Evolutionary conservation across 2,888 invertebrate genomes (phyloP), one percentile per base, ranked within the genome.

Genomic region (Byasa hedistus): DNA sequence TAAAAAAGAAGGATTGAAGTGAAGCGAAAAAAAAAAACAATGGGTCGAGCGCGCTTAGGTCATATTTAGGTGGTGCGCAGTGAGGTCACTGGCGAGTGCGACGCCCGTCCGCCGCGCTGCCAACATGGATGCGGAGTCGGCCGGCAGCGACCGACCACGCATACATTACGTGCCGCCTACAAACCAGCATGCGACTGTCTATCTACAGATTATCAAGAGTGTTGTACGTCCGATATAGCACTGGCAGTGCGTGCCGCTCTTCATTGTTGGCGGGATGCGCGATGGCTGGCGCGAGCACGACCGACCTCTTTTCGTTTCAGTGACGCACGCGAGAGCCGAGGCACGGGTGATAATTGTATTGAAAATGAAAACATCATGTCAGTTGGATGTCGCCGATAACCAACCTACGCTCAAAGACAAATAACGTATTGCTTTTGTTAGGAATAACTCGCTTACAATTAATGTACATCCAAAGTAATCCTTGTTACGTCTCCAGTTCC

Each of bases 271-370:
- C 82, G 81, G 84, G 79, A 80, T 80, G 79, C 77, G 80, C 78
- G 76, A 77, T 72, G 75, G 74, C 72, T 82, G 83, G 80, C 82
- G 82, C 76, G 81, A 81, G 78, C 85, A 82, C 82, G 80, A 76
- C 74, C 87, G 90, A 89, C 89, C 90, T 90, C 89, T 90, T 89
- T 91, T 83, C 81, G 80, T 86, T 89, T 84, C 85, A 87, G 84
- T 84, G 85, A 87, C 87, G 83, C 80, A 78, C 79, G 69, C 70
- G 66, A 63, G 70, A 70, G 70, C 66, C 68, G 68, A 68, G 68
- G 69, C 69, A 61, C 68, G 72, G 66, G 69, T 68, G 70, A 71
- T 71, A 71, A 69, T 69, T 70, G 65, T 69, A 64, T 68, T 69
- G 67, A 65, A 72, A 69, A 68, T 62, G 57, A 69, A 65, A 68